Evolutionary conservation across 2,113 vertebrate species (phyloP), one percentile per base, ranked within the genome.

Genomic region (Physeter macrocephalus): DNA sequence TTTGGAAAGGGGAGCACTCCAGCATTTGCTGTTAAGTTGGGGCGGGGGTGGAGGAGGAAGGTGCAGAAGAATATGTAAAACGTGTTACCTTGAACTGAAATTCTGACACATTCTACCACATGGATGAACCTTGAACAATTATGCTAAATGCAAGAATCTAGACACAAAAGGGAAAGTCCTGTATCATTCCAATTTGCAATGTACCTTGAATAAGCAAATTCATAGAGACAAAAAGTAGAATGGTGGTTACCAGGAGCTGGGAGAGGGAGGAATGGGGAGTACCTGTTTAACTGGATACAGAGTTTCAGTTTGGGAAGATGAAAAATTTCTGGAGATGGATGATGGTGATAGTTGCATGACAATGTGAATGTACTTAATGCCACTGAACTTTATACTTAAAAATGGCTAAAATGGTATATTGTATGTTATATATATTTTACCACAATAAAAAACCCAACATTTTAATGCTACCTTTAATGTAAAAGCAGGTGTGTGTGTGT

Each of bases 11-110:
- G 21, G n/a, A 77, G 43, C 21, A 17, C 67, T 9, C 69, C 17
- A 13, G 59, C 34, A 75, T 82, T 66, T 74, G 34, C 15, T 11
- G 41, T 41, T 54, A 36, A 67, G 14, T 13, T 3, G 4, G 18
- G 2, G 6, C 0, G 20, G 12, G 3, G 21, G 31, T 10, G 27
- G 8, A 8, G 17, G 11, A 34, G 64, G 62, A n/a, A 67, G 20
- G 29, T 43, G 2, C 17, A 31, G 17, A 71, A 78, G 59, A 29
- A 36, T 14, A 41, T 57, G 21, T n/a, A 67, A 69, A 92, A 31
- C 57, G 12, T 3, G 29, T 20, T 25, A 1, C 18, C 75, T 77
- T 77, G 62, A 52, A 71, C 4, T 17, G 36, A 88, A 92, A 88
- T 82, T 34, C 54, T 64, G 36, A 81, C 57, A 86, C 41, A 18